These are phyloP conservation scores for Callithrix jacchus DNA, from an alignment of 2,113 vertebrate genomes.

Conservation along the genomic window DNA sequence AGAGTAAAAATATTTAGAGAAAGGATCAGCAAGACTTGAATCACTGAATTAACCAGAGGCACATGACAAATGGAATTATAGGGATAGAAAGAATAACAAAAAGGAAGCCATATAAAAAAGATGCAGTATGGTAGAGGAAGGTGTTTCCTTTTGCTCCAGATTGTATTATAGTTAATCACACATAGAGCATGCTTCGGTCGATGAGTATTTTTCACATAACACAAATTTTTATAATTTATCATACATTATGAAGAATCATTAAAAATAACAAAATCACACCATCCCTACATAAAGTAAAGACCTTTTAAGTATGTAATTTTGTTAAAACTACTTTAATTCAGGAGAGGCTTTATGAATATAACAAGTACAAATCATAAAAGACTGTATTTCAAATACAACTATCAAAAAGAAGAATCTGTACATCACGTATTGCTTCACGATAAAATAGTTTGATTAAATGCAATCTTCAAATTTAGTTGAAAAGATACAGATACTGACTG, in stretches of 20 bases:
- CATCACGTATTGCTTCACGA: background rate
- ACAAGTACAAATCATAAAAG: background rate
- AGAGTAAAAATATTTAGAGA: background rate
- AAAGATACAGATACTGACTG: background rate
- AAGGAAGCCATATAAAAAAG: background rate
- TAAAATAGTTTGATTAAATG: background rate
- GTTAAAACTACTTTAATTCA: background rate
- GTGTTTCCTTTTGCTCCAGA: background rate
- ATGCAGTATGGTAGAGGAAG: background rate
- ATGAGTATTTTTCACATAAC: background rate
- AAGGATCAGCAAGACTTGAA: background rate
- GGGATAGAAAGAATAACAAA: background rate
- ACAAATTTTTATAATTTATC: background rate
- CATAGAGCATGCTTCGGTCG: background rate
- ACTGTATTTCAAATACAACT: background rate
- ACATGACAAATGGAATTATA: background rate
- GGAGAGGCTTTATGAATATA: background rate
- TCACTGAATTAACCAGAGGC: background rate
- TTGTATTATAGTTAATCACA: background rate
- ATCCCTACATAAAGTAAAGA: background rate
- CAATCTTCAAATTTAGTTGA: background rate
- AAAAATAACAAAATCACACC: background rate
- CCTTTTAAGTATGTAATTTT: background rate
- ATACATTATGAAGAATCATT: background rate
- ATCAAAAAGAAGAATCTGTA: background rate